Evolutionary conservation across 2,113 vertebrate genomes (phyloP).

Genomic region (Baryphthengus martii): DNA sequence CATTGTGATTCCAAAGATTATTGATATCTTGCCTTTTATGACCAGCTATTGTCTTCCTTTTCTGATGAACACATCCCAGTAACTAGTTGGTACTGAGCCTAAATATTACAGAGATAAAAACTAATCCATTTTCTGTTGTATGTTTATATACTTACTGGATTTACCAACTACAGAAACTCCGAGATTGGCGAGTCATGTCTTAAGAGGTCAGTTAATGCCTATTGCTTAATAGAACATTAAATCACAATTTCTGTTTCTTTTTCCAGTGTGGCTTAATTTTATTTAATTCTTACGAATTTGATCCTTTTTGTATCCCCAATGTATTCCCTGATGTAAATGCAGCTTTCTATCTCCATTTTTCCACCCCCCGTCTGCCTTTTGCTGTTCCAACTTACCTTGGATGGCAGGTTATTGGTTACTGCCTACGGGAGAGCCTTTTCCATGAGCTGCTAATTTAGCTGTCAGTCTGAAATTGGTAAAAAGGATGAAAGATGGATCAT

Average conservation of each 20-base stretch:
- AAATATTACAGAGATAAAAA: neutral
- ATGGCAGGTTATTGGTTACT: slow-evolving; percentile 60
- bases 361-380: neutral
- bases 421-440: slow-evolving; percentile 68
- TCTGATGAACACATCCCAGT: neutral
- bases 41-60: slow-evolving; percentile 14
- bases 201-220: neutral
- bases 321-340: slow-evolving; percentile 27
- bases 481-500: slow-evolving; percentile 67
- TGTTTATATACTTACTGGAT: neutral
- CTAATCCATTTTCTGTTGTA: neutral
- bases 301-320: neutral
- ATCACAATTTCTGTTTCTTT: neutral
- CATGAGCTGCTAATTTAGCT: slow-evolving; percentile 73
- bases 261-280: neutral
- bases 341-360: slow-evolving; percentile 39
- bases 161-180: neutral
- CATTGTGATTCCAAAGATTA: slow-evolving; percentile 11
- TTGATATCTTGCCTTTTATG: slow-evolving; percentile 5
- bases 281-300: neutral
- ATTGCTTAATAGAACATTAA: neutral
- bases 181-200: neutral
- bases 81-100: neutral
- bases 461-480: slow-evolving; percentile 72
- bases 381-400: slow-evolving; percentile 61